phyloP scores from a whole-genome alignment of 2,113 vertebrate species.

The Phocoena sinus region DNA sequence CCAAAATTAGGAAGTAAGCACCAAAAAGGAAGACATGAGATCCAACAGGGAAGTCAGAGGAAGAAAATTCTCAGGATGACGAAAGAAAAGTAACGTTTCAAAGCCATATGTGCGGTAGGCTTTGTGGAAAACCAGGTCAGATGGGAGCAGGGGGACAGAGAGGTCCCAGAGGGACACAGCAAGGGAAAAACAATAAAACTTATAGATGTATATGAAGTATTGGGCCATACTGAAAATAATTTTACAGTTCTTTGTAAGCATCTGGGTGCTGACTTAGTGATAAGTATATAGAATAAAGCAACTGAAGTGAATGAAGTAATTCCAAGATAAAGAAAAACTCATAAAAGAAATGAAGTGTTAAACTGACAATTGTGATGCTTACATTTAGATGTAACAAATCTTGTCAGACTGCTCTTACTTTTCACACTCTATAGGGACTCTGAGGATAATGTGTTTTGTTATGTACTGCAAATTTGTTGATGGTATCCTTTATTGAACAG shows the following conservation, averaged over 20 bases:
- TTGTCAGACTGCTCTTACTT: not conserved
- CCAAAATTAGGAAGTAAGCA: not conserved
- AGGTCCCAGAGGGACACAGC: not conserved
- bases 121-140: not conserved
- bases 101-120: not conserved
- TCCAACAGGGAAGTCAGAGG: not conserved
- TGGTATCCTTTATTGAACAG: not conserved
- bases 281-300: not conserved
- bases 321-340: not conserved
- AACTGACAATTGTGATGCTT: not conserved
- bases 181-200: not conserved
- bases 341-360: not conserved
- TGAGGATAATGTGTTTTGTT: not conserved
- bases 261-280: not conserved
- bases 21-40: not conserved
- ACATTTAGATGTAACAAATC: not conserved
- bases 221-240: not conserved
- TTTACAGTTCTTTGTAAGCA: not conserved
- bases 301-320: not conserved
- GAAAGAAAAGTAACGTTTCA: not conserved
- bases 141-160: not conserved
- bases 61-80: not conserved
- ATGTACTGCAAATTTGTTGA: not conserved
- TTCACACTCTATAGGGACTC: not conserved
- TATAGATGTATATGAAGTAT: not conserved